Evolutionary conservation across 2,113 vertebrate genomes (phyloP).

Genomic region (Sinocyclocheilus maitianheensis): DNA sequence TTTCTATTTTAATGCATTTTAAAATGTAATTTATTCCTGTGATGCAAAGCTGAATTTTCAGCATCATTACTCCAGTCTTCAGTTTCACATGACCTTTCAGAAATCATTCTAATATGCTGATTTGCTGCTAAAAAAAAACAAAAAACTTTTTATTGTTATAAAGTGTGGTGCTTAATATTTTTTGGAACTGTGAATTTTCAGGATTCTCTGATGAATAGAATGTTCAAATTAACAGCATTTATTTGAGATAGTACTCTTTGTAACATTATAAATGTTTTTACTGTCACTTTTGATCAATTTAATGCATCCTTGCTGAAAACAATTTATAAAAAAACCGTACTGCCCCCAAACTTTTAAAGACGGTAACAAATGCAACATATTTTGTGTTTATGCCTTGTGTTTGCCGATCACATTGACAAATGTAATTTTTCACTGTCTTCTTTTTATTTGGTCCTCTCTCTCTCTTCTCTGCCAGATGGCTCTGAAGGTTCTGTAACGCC

Average conservation of each 20-base stretch:
- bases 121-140: neutral
- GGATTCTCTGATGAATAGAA: no score
- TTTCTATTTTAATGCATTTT: no score
- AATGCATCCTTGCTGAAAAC: no score
- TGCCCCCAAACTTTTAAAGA: no score
- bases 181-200: neutral
- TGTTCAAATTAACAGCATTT: no score
- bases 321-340: no score
- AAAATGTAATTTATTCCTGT: neutral
- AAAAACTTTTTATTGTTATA: neutral
- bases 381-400: no score
- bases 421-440: neutral
- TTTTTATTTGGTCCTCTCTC: conserved; percentile 15
- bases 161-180: neutral
- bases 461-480: conserved; percentile 61
- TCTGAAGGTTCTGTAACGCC: conserved; percentile 72
- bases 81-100: neutral
- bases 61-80: neutral
- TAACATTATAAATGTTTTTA: no score
- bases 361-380: no score
- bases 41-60: neutral
- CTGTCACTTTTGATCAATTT: no score
- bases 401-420: neutral
- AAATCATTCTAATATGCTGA: neutral
- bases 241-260: no score